Conservation (phyloP, 2,113 vertebrate genomes). For the Grantiella picta region DNA sequence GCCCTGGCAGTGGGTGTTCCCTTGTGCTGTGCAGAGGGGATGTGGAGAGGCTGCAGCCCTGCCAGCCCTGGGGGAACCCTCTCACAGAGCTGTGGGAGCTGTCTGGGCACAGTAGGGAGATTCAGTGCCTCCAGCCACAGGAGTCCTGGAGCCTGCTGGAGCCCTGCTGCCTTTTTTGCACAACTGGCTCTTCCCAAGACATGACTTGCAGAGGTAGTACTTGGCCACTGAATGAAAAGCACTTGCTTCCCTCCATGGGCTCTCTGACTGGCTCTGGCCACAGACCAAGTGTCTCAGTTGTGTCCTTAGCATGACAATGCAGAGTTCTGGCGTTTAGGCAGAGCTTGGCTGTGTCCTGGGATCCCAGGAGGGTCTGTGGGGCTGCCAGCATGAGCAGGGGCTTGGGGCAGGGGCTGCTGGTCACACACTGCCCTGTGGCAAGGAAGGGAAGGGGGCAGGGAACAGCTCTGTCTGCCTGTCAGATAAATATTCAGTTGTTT, state of each 20-base stretch:
- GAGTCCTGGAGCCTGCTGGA: too few species aligned
- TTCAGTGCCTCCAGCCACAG: fast-evolving
- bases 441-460: conserved; percentile 4
- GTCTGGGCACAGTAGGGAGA: neutral
- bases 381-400: neutral
- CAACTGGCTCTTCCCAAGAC: fast-evolving
- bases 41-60: neutral
- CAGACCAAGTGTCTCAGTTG: neutral
- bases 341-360: neutral
- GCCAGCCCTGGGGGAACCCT: neutral
- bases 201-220: fast-evolving
- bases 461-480: conserved; percentile 16
- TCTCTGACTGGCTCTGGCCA: neutral
- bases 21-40: neutral
- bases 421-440: neutral
- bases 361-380: neutral
- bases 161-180: neutral
- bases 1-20: neutral
- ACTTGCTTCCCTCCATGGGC: neutral
- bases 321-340: neutral
- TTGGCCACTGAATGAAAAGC: neutral
- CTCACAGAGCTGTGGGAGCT: fast-evolving
- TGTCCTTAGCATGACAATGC: too few species aligned
- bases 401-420: neutral
- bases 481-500: conserved; percentile 49